These are phyloP conservation scores for Bombus breviceps DNA, from an alignment of 1,140 invertebrate species.

Conservation along the genomic window DNA sequence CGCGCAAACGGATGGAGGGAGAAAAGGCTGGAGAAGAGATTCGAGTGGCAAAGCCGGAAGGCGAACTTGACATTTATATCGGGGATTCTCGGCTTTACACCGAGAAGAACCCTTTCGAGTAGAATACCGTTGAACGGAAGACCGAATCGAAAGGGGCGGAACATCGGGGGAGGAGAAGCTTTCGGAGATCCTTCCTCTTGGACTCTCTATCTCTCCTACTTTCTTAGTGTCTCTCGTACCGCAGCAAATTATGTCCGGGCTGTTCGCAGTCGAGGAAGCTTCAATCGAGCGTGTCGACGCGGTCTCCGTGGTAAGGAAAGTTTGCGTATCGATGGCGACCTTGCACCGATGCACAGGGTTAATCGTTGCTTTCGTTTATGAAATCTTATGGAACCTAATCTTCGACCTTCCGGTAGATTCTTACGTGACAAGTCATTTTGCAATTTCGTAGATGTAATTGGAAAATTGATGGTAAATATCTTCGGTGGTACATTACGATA, in stretches of 20 bases:
- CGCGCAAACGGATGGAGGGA: neutral
- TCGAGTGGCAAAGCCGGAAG: conserved; percentile 75
- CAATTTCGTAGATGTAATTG: neutral
- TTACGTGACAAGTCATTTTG: neutral
- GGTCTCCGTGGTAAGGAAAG: neutral
- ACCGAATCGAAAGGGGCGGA: conserved; percentile 4
- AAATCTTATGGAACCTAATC: neutral
- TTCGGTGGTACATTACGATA: neutral
- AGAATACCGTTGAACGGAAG: conserved; percentile 38
- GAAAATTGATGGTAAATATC: neutral
- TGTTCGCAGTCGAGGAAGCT: conserved; percentile 16
- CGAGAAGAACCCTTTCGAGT: conserved; percentile 72
- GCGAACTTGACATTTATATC: conserved; percentile 82
- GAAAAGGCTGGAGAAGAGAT: conserved; percentile 38
- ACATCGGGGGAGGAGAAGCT: conserved; percentile 27
- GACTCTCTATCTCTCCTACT: conserved; percentile 3
- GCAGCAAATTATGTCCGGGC: conserved; percentile 44
- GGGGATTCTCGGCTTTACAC: conserved; percentile 82
- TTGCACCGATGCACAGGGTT: neutral
- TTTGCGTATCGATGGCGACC: conserved; percentile 4
- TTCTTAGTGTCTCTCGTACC: conserved; percentile 10
- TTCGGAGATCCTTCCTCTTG: conserved; percentile 1
- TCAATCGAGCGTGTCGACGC: conserved; percentile 44
- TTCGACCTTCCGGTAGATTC: neutral
- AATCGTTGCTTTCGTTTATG: neutral